phyloP scores from a whole-genome alignment of 2,888 invertebrate species.

The Plutella xylostella region DNA sequence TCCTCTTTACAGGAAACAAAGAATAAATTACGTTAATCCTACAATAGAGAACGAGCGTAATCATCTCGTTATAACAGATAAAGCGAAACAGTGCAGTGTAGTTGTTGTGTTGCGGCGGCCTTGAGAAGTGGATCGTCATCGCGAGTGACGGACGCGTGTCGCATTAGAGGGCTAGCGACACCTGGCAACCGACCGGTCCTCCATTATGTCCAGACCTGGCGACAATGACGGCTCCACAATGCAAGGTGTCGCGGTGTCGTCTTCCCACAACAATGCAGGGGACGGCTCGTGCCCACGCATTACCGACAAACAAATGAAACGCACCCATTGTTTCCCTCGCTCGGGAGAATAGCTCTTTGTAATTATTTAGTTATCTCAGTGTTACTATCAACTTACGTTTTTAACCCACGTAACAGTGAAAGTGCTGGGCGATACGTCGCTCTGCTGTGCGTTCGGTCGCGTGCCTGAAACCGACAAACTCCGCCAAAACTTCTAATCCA shows the following conservation, averaged over 20 bases:
- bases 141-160: neutral
- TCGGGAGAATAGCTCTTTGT: too few species aligned
- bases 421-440: too few species aligned
- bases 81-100: neutral
- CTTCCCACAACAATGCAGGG: conserved; percentile 44
- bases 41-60: too few species aligned
- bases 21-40: neutral
- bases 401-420: conserved; percentile 19
- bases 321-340: neutral
- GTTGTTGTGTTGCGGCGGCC: neutral
- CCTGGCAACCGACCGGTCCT: too few species aligned
- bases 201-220: neutral
- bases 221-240: neutral
- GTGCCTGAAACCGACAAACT: conserved; percentile 43
- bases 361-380: too few species aligned
- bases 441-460: too few species aligned
- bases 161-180: neutral
- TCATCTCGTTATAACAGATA: neutral
- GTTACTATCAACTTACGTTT: too few species aligned
- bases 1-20: too few species aligned
- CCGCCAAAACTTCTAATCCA: conserved; percentile 50
- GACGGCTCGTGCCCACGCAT: neutral
- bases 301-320: conserved; percentile 1
- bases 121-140: neutral
- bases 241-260: conserved; percentile 35